Evolutionary conservation across 2,113 vertebrate species (phyloP), one percentile per base, ranked within the genome.

Genomic region (Thinocorus orbignyianus): DNA sequence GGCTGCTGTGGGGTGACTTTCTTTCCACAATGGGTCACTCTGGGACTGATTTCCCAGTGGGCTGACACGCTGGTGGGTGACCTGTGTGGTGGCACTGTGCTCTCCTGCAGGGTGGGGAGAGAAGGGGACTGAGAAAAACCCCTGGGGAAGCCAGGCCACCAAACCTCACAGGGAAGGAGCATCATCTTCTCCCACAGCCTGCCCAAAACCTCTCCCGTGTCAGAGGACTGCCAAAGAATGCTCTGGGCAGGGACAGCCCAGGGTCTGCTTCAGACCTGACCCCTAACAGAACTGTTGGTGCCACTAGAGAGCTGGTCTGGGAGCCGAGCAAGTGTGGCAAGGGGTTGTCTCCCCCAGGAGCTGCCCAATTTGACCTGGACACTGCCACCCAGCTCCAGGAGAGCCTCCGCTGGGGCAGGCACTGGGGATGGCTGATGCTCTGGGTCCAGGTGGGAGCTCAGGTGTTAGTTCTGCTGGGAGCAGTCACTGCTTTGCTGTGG

Each of bases 401-500:
- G 35, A 62, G 8, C 62, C 19, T 86, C 44, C 1, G 0, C 3
- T 1, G 31, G 24, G n/a, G 7, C 64, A 91, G 28, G 48, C 4
- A 3, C 24, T 26, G 22, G 1, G 2, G 2, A 15, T 39, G 16
- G 39, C 33, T 8, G 4, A 2, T 46, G 39, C 20, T 26, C 24
- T 0, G 0, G 31, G 19, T 41, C 68, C 23, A 16, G n/a, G 37
- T 7, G 46, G 15, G 19, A 46, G 7, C 7, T 41, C 0, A 0
- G 31, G 37, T 66, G 23, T 20, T 70, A 52, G 26, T 65, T 93
- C 70, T 66, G 37, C 71, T 24, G 49, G 48, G 37, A 7, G 37
- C 3, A 5, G 6, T 69, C 44, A 7, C 22, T 71, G 48, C 37
- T 76, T 62, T 58, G 55, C 65, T 76, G 35, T 39, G 33, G 8